Base-by-base conservation (phyloP, 2,113 vertebrate species). In the Octodon degus region DNA sequence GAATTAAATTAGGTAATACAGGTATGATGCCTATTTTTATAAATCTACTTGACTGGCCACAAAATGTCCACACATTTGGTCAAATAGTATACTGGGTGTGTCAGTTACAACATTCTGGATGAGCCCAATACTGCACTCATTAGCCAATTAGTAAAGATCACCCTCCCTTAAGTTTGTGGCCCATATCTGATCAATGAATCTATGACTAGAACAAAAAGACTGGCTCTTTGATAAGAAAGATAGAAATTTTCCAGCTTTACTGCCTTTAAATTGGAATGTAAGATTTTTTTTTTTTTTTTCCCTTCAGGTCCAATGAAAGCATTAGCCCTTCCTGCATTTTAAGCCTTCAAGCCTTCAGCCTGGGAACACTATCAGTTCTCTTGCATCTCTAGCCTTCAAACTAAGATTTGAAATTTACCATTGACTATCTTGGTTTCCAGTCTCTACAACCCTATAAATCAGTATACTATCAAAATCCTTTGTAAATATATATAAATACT, bases 1-100 rank as follows among this genome's bases (percentile, higher is more conserved):
- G 79, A 16, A 90, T 90, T 93, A 96, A 87, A 90, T 96, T 62
- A 96, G 17, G 20, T 50, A 84, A 84, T 67, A 6, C 27, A 62
- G 5, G 7, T n/a, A 11, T 65, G 47, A 67, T 80, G n/a, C 62
- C 53, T 89, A 89, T n/a, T 83, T 81, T 47, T 65, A 80, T 82
- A 34, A 70, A 34, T 67, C n/a, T 89, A 30, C 30, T 55, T 95
- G 55, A 79, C 20, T 53, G 47, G 43, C 58, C 50, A 91, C 2
- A 55, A n/a, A 10, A 4, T 90, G 8, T 22, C 25, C 17, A 85
- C 50, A 89, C 67, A 93, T n/a, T 65, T 62, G 67, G 47, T 68
- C 24, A 86, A 62, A 95, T 16, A 62, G 68, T 76, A 93, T 65
- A 55, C 53, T 82, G 58, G 24, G 14, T 94, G 24, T 55, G 17